Base-by-base conservation (phyloP, 2,113 vertebrate genomes). In the Oxyura jamaicensis region DNA sequence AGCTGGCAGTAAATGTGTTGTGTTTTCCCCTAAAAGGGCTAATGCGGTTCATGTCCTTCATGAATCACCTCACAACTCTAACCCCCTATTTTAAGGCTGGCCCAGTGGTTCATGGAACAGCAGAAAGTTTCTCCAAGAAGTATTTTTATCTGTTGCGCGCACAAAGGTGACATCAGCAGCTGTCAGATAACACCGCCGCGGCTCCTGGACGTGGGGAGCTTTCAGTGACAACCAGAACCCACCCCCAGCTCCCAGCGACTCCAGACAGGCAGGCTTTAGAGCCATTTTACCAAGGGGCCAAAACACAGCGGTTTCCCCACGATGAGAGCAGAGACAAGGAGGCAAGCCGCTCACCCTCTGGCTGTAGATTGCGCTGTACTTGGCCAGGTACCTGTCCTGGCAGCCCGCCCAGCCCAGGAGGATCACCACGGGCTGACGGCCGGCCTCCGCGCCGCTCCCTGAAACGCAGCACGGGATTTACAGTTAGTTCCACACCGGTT, bases 351-450 rank as follows among this genome's bases (percentile, higher is more conserved):
- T 96, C 86, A 99, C 99, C 98, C 98, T 98, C 73, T 99, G 96
- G 8, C 98, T 98, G 96, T 99, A 99, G 95, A 99, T 98, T 63
- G 98, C 92, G 7, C 99, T 99, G 98, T 99, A 99, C 86, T 99
- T 99, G 79, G 98, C 98, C 56, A 99, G 98, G 84, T 99, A 97
- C 86, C 98, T 99, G 97, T 99, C 99, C 44, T 96, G 98, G 96
- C 99, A 99, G 53, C 99, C 99, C 50, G 98, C 99, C 99, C 99
- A 99, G n/a, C 99, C 99, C 10, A 99, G 87, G 31, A 99, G 98
- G 81, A 99, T 98, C 92, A 99, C 99, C 86, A 99, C 98, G 2
- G 99, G 99, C 94, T 71, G 97, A 8, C n/a, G 44, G 3, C 36
- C 98, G 36, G 80, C 97, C 97, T 96, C 97, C 2, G 68, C 2